phyloP scores from a whole-genome alignment of 2,113 vertebrate species.

The Plectropomus leopardus region DNA sequence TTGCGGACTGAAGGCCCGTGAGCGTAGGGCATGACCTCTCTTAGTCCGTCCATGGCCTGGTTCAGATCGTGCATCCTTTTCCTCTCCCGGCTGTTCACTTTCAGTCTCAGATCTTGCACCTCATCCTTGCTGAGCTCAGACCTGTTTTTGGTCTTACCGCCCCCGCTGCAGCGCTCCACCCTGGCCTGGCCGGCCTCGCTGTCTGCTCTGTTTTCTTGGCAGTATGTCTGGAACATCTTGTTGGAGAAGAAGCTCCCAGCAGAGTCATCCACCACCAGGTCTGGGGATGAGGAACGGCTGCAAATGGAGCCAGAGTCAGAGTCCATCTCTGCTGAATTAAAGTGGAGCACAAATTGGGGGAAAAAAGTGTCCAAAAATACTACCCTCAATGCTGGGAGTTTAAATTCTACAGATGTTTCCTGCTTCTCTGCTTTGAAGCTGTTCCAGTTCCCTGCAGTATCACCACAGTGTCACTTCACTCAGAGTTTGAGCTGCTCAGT shows the following conservation, averaged over 20 bases:
- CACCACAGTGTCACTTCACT: slow-evolving; percentile 35
- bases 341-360: not conserved
- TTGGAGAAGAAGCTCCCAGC: slow-evolving; percentile 81
- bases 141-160: slow-evolving; percentile 60
- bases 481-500: slow-evolving; percentile 29
- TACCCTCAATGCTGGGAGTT: not conserved
- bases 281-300: slow-evolving; percentile 88
- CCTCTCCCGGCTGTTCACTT: slow-evolving; percentile 89
- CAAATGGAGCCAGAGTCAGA: slow-evolving; percentile 84
- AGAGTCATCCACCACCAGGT: slow-evolving; percentile 82
- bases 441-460: slow-evolving; percentile 22
- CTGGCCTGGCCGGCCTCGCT: slow-evolving; percentile 24
- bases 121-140: slow-evolving; percentile 76
- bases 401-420: slow-evolving; percentile 28
- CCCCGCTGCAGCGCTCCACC: slow-evolving; percentile 32
- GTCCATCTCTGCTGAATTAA: slow-evolving; percentile 76
- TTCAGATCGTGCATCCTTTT: slow-evolving; percentile 90
- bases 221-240: slow-evolving; percentile 85
- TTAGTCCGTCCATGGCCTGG: slow-evolving; percentile 89
- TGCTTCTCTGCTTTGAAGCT: slow-evolving; percentile 1
- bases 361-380: slow-evolving; percentile 13
- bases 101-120: slow-evolving; percentile 86
- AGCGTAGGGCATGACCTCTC: slow-evolving; percentile 89
- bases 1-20: slow-evolving; percentile 89
- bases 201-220: slow-evolving; percentile 58